Percentiles rank a stretch among this genome's conserved stretches.
Evolutionary conservation across 2,113 vertebrate species (phyloP).

Genomic region (Varanus komodoensis): DNA sequence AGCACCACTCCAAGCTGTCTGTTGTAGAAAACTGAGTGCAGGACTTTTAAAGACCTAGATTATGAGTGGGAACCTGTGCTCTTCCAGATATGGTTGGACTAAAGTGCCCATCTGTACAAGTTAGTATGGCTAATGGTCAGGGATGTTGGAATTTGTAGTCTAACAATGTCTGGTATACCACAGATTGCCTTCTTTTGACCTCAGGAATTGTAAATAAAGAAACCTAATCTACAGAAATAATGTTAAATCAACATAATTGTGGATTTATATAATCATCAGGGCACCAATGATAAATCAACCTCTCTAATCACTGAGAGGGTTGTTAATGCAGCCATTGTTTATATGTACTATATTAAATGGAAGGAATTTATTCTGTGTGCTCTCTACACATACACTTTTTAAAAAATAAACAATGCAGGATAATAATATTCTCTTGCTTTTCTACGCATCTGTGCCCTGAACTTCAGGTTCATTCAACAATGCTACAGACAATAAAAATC

Average conservation of each 20-base stretch:
- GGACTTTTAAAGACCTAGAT: no score
- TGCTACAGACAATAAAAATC: conserved; percentile 34
- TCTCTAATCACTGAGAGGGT: background rate
- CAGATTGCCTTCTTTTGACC: no score
- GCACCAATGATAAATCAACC: background rate
- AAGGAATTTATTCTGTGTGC: background rate
- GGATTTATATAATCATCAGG: background rate
- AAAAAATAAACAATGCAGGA: conserved; percentile 2
- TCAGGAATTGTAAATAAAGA: background rate
- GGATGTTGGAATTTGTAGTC: background rate
- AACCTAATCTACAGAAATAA: background rate
- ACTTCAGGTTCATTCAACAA: conserved; percentile 27
- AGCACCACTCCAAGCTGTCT: no score
- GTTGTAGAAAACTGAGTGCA: no score
- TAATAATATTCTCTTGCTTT: conserved; percentile 19
- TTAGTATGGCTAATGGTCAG: background rate
- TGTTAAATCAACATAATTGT: background rate
- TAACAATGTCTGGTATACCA: background rate
- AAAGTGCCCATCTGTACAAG: background rate
- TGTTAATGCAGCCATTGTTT: conserved; percentile 18
- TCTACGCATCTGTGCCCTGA: conserved; percentile 21
- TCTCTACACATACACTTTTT: background rate
- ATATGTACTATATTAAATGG: background rate
- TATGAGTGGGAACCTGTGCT: no score
- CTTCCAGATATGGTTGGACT: no score